Evolutionary conservation across 2,888 invertebrate genomes (phyloP), one percentile per base, ranked within the genome.

Genomic region (Aplocera efformata): DNA sequence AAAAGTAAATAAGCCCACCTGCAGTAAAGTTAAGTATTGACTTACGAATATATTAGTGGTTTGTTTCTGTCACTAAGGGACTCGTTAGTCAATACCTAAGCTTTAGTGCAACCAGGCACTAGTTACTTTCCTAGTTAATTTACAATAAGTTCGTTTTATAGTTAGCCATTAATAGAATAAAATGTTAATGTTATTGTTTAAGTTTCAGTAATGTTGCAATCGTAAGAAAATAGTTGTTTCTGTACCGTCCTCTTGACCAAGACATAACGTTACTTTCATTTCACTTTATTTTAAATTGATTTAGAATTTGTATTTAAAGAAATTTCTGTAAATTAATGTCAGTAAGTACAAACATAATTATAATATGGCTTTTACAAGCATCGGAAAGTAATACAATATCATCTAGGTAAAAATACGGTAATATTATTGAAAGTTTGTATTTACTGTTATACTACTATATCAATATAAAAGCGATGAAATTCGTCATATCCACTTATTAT

Each of bases 291-390:
- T 21, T 22, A 11, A 36, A 29, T 13, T 29, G 25, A 17, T 17
- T 5, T 2, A 2, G 5, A 17, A 17, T 17, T 17, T 11, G 11
- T 7, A 28, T 17, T 17, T 8, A 22, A 10, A 24, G 38, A 31
- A 11, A 35, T 21, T 52, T 53, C 47, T 44, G 48, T 56, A 51
- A 38, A 42, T 17, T 48, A 53, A 50, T 56, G 41, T 43, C 36
- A 51, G 45, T 56, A 55, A 47, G 54, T 56, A 54, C 47, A 38
- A 32, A 43, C 46, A 34, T 51, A 55, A 48, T 44, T 50, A 47
- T 56, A 56, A 46, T 56, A 43, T 55, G 52, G n/a, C 48, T 48
- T 48, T 51, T 53, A 41, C 49, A 49, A 46, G 13, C 22, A 28
- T 10, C 33, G 9, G 26, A 39, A 38, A 26, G 8, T 13, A 33